These are phyloP conservation scores for Oreochromis spilurus DNA, from an alignment of 2,113 vertebrate genomes.

Conservation along the genomic window DNA sequence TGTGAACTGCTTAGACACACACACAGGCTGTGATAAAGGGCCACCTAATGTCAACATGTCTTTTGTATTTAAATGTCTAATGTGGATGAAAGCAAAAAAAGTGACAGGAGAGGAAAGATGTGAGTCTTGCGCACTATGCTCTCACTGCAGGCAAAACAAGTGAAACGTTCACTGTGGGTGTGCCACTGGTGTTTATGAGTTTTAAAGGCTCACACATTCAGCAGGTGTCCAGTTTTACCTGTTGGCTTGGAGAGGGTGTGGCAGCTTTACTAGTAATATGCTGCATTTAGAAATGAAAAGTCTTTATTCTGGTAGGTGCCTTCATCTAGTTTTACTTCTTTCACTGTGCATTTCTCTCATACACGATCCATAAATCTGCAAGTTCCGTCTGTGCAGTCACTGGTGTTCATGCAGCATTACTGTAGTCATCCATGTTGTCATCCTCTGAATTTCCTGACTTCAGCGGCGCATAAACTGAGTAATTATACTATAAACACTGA, in stretches of 20 bases:
- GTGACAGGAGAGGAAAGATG: background rate
- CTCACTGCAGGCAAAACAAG: background rate
- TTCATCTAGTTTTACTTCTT: background rate
- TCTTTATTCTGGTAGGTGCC: background rate
- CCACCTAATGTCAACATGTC: background rate
- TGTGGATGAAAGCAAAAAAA: background rate
- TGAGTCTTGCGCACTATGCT: background rate
- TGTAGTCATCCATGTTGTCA: fast-evolving
- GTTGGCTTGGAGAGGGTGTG: background rate
- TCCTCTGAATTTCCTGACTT: background rate
- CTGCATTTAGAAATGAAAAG: background rate
- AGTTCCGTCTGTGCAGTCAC: background rate
- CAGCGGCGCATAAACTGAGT: background rate
- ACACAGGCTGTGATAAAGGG: background rate
- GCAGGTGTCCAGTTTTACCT: background rate
- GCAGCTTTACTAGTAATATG: background rate
- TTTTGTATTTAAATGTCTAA: background rate
- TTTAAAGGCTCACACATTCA: background rate
- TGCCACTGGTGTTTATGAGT: background rate
- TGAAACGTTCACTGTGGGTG: background rate
- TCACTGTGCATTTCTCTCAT: background rate
- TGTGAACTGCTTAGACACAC: background rate
- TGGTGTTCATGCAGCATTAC: background rate
- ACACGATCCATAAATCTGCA: background rate
- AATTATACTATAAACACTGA: background rate